Percentiles rank a stretch among this genome's conserved stretches.
Conservation (phyloP, 2,888 invertebrate genomes). For the Keiferia lycopersicella region DNA sequence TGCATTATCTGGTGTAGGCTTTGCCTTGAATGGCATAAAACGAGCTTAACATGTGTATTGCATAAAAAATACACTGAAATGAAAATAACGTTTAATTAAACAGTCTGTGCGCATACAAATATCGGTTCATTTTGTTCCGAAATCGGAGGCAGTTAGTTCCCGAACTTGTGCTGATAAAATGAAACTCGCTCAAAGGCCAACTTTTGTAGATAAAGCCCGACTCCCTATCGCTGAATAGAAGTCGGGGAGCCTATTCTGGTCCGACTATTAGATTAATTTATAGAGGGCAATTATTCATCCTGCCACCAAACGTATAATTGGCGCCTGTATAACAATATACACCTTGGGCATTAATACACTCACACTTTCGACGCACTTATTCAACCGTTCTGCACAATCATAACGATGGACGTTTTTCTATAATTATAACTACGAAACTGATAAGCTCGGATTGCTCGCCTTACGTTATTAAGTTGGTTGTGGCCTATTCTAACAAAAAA, state of each 20-base stretch:
- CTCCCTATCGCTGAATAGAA: conserved; percentile 45
- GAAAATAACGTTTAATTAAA: conserved; percentile 13
- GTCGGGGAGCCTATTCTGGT: conserved; percentile 17
- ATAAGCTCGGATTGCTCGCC: too few species aligned
- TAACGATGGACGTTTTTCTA: too few species aligned
- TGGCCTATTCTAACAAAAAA: too few species aligned
- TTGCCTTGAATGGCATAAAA: too few species aligned
- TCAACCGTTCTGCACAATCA: too few species aligned
- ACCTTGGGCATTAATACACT: too few species aligned
- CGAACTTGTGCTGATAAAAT: conserved; percentile 52
- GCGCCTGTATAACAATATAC: not conserved
- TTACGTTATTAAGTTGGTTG: too few species aligned
- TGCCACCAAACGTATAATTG: not conserved
- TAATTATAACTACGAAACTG: too few species aligned
- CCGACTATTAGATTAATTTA: not conserved
- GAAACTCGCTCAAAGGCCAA: conserved; percentile 65
- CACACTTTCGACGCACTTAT: too few species aligned
- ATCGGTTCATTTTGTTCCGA: conserved; percentile 30
- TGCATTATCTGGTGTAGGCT: too few species aligned
- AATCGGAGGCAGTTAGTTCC: conserved; percentile 28
- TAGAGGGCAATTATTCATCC: not conserved
- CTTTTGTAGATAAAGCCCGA: conserved; percentile 61
- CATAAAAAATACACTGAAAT: not conserved
- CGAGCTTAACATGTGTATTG: not conserved
- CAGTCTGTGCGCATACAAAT: conserved; percentile 11